A percentile compares a stretch with the other conserved stretches of the same genome.
Evolutionary conservation across 2,888 invertebrate genomes (phyloP).

Genomic region (Xylocampa areola): DNA sequence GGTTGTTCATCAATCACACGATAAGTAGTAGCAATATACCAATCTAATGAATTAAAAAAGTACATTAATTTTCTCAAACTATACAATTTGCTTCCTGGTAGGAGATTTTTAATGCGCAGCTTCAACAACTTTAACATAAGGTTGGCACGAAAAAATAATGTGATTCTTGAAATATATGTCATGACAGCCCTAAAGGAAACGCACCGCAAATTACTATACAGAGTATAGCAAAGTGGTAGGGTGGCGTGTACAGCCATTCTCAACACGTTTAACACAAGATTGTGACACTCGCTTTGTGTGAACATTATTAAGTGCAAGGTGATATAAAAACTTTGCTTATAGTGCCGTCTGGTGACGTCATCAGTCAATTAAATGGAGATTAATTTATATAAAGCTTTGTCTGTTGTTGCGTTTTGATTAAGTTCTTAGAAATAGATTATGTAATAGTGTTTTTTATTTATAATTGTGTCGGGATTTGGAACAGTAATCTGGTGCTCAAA

Average conservation of each 20-base stretch:
- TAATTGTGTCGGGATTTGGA: no score
- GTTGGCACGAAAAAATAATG: no score
- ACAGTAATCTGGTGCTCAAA: no score
- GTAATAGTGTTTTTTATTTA: no score
- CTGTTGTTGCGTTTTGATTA: neutral
- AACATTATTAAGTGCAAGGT: conserved; percentile 32
- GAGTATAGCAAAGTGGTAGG: conserved; percentile 14
- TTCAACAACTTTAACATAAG: no score
- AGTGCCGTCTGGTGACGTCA: neutral
- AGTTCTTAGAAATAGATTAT: neutral
- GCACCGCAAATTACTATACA: conserved; percentile 22
- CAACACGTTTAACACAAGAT: conserved; percentile 31
- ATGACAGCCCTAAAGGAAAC: conserved; percentile 29
- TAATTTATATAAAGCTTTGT: neutral
- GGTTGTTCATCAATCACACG: no score
- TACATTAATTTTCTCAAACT: no score
- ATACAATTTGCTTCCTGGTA: no score
- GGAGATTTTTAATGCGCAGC: no score
- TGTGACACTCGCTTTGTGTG: conserved; percentile 40
- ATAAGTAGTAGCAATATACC: no score
- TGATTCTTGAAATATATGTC: no score
- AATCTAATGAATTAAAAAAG: no score
- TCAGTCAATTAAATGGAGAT: neutral
- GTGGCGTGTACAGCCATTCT: conserved; percentile 29
- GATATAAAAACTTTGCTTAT: conserved; percentile 15